phyloP scores from a whole-genome alignment of 2,797 vertebrate species.

The Chromis chromis region DNA sequence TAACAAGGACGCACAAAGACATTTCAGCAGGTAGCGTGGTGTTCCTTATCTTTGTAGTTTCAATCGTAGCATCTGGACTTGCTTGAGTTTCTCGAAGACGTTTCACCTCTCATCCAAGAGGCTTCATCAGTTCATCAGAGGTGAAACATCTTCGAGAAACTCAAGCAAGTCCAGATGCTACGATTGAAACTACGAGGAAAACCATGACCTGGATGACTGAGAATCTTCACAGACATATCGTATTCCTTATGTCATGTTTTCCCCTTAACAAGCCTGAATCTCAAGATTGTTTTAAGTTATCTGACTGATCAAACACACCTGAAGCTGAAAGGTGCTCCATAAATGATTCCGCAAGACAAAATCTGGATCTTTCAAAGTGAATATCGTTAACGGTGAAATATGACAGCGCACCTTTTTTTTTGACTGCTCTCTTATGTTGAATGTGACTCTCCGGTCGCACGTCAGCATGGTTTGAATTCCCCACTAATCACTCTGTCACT shows the following conservation, averaged over 20 bases:
- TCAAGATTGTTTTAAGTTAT: conserved; percentile 7
- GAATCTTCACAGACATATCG: no score
- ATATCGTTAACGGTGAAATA: conserved; percentile 43
- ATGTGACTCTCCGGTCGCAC: conserved; percentile 17
- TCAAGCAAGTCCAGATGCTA: no score
- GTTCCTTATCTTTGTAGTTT: no score
- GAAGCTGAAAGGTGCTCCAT: conserved; percentile 2
- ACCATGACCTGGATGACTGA: no score
- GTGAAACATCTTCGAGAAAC: no score
- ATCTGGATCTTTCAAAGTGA: conserved; percentile 33
- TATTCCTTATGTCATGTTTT: conserved; percentile 10
- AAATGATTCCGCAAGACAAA: conserved; percentile 11
- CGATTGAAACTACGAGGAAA: no score
- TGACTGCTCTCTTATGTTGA: conserved; percentile 24
- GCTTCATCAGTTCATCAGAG: no score
- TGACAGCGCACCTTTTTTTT: conserved; percentile 18
- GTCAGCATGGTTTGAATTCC: conserved; percentile 45
- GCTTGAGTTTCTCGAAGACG: no score
- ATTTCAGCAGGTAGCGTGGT: conserved; percentile 19
- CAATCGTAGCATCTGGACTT: no score
- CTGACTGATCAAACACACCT: conserved; percentile 14
- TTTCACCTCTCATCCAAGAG: no score
- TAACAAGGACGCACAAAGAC: not conserved
- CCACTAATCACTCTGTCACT: conserved; percentile 62
- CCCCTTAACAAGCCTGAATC: conserved; percentile 4